phyloP scores from a whole-genome alignment of 2,888 invertebrate species.

The Caenorhabditis sp. region DNA sequence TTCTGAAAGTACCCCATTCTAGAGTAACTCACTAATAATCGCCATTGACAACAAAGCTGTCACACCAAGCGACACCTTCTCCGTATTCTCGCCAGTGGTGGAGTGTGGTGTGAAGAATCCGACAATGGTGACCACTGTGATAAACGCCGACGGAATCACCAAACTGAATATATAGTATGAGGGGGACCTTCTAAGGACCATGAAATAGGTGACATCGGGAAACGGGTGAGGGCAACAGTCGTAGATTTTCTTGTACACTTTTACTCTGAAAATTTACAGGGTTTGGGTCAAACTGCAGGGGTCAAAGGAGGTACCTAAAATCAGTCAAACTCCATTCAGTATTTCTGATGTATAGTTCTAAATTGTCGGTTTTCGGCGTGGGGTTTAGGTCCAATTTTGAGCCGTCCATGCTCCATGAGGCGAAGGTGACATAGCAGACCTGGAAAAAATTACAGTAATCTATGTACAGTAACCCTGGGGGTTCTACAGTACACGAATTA shows the following conservation, averaged over 20 bases:
- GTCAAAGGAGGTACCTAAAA: conserved; percentile 44
- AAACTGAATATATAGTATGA: conserved; percentile 69
- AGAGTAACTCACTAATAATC: conserved; percentile 56
- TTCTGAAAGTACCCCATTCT: no score
- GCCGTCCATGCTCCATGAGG: conserved; percentile 68
- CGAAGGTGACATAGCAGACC: conserved; percentile 69
- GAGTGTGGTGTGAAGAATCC: conserved; percentile 70
- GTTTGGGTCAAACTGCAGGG: not conserved
- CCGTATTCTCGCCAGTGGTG: conserved; percentile 69
- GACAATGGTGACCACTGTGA: conserved; percentile 69
- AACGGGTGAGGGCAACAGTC: conserved; percentile 68
- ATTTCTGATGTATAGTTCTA: conserved; percentile 66
- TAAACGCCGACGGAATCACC: conserved; percentile 68
- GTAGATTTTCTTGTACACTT: conserved; percentile 58
- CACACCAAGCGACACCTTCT: conserved; percentile 68
- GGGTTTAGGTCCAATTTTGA: conserved; percentile 59
- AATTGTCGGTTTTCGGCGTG: conserved; percentile 59
- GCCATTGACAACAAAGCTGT: conserved; percentile 69
- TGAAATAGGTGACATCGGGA: conserved; percentile 67
- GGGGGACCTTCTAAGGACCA: conserved; percentile 64
- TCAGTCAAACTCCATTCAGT: conserved; percentile 68
- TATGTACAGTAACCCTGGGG: no score
- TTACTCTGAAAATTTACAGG: conserved; percentile 25
- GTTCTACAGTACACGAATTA: no score
- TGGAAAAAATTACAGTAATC: conserved; percentile 30